Evolutionary conservation across 2,797 vertebrate genomes (phyloP).

Genomic region (Naso thynnoides): DNA sequence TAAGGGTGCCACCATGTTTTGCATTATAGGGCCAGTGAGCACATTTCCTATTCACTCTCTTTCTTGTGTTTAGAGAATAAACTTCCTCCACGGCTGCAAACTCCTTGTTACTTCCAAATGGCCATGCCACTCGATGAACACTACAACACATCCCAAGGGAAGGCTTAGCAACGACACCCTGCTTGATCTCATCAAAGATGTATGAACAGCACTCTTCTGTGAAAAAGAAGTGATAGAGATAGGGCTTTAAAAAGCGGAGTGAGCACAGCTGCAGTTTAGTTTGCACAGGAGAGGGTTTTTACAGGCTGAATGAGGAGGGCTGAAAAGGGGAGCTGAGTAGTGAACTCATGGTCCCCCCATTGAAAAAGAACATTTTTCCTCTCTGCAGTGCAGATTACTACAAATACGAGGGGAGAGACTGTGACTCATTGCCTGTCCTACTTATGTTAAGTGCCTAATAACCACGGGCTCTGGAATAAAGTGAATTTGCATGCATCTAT

Average conservation of each 20-base stretch:
- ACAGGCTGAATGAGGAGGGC: constrained; percentile 62
- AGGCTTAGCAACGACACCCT: constrained; percentile 49
- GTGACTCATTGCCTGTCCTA: constrained; percentile 74
- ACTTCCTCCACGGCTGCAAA: constrained; percentile 33
- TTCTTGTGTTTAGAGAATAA: constrained; percentile 45
- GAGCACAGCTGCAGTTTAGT: constrained; percentile 61
- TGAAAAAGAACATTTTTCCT: constrained; percentile 49
- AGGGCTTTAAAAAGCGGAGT: constrained; percentile 40
- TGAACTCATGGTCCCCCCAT: constrained; percentile 49
- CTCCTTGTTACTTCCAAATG: constrained; percentile 53
- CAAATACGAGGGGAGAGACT: constrained; percentile 61
- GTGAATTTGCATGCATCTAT: constrained; percentile 77
- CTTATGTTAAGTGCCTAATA: constrained; percentile 76
- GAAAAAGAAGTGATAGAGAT: constrained; percentile 60
- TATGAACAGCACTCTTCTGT: constrained; percentile 62
- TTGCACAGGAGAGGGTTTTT: constrained; percentile 45
- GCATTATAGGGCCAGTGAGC: constrained; percentile 16
- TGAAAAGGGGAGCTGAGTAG: constrained; percentile 47
- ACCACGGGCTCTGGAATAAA: constrained; percentile 62
- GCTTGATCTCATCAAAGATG: constrained; percentile 61
- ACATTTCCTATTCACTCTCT: constrained; percentile 40
- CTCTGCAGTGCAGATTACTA: constrained; percentile 59
- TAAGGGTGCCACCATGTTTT: constrained; percentile 23
- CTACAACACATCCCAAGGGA: constrained; percentile 55
- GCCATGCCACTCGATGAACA: constrained; percentile 43